Conservation (phyloP, 2,888 invertebrate species). For the Harpalus rubripes region DNA sequence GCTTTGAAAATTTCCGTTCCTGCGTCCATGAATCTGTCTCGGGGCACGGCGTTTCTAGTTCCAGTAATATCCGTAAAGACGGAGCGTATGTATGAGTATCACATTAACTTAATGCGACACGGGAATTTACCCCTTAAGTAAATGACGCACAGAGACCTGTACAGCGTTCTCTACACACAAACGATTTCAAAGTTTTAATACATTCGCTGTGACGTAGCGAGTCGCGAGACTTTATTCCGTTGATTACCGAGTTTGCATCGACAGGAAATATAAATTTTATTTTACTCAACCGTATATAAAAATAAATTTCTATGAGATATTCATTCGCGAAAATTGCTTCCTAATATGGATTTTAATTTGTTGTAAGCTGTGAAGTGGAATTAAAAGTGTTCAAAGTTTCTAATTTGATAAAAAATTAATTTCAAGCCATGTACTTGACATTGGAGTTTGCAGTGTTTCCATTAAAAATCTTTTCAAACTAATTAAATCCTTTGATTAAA, state of each 20-base stretch:
- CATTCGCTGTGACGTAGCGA: background rate
- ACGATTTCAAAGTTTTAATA: conserved; percentile 32
- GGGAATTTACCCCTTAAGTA: conserved; percentile 30
- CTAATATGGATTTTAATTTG: conserved; percentile 6
- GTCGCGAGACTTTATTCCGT: background rate
- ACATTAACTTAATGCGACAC: conserved; percentile 32
- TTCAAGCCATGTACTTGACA: conserved; percentile 5
- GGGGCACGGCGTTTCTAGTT: conserved; percentile 1
- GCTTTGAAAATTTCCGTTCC: background rate
- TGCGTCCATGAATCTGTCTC: conserved; percentile 25
- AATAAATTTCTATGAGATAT: conserved; percentile 6
- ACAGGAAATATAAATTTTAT: conserved; percentile 24
- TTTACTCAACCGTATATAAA: conserved; percentile 7
- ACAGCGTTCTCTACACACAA: background rate
- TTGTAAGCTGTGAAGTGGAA: background rate
- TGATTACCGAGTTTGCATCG: conserved; percentile 2
- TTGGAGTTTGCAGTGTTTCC: background rate
- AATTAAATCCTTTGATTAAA: conserved; percentile 7
- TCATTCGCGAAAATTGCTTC: background rate
- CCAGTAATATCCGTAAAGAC: conserved; percentile 28
- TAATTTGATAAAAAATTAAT: conserved; percentile 1
- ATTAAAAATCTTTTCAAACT: conserved; percentile 26
- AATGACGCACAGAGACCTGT: conserved; percentile 22
- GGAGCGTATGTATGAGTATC: conserved; percentile 19
- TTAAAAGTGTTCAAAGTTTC: conserved; percentile 16